Evolutionary conservation across 2,797 vertebrate species (phyloP).

Genomic region (Spizella passerina): DNA sequence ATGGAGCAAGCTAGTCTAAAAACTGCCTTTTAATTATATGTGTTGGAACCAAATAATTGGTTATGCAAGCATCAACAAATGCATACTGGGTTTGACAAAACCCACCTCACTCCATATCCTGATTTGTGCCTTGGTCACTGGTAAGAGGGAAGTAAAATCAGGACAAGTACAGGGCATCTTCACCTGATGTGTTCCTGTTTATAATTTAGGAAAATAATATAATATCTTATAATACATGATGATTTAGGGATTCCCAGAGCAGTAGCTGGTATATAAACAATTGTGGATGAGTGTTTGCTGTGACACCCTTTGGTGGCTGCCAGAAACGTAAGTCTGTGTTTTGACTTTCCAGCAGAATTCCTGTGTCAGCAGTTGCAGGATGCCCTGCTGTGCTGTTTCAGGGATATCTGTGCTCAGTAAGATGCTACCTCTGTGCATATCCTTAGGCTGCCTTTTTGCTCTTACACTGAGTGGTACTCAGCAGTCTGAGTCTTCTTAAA

Average conservation of each 20-base stretch:
- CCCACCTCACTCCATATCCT: not conserved
- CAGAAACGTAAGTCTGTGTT: constrained; percentile 27
- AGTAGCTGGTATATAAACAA: not conserved
- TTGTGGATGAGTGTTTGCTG: constrained; percentile 1
- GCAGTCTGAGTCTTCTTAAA: not conserved
- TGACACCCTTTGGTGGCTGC: constrained; percentile 31
- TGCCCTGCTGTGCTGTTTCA: constrained; percentile 12
- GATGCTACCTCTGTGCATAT: not conserved
- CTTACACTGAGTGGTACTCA: not conserved
- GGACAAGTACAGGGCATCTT: not conserved
- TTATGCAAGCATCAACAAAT: not conserved
- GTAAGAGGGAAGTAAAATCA: not conserved
- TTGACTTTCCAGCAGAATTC: constrained; percentile 42
- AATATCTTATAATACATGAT: not conserved
- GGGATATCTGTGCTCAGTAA: not conserved
- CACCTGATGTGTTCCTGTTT: not conserved
- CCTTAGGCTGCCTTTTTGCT: not conserved
- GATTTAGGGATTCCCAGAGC: not conserved
- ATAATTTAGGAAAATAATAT: not conserved
- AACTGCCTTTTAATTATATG: not conserved
- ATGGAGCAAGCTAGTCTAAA: not conserved
- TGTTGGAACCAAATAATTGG: not conserved
- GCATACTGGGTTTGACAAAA: not conserved
- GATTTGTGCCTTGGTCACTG: not conserved
- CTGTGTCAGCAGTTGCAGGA: not conserved